Evolutionary conservation across 2,888 invertebrate genomes (phyloP), one percentile per base, ranked within the genome.

Genomic region (Dasypolia templi): DNA sequence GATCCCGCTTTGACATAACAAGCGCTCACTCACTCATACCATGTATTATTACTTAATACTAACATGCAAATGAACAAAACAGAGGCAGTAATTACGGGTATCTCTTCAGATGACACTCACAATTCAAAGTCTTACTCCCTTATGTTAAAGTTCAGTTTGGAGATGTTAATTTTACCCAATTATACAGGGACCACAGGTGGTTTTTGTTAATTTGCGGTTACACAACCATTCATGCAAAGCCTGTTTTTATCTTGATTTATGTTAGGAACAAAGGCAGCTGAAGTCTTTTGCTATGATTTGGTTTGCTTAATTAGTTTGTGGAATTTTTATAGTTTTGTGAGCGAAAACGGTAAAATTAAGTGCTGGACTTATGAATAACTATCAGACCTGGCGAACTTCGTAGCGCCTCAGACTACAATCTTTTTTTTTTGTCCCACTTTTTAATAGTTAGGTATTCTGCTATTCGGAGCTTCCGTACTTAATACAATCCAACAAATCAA

Each of bases 111-210:
- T 0, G 3, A 0, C 42, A 19, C 51, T 72, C 11, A 35, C 46
- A 11, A 66, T 35, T 49, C 22, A 3, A 3, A 17, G 19, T 51
- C 42, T 14, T 79, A n/a, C 9, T 4, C 22, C 14, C 0, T n/a
- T 22, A 5, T 1, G 0, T 1, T 56, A 81, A 58, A 22, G 81
- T 73, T 44, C 1, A 66, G 7, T 66, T 81, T 51, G 0, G 35
- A 3, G 35, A 11, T 17, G 12, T 7, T 2, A 55, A 1, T 22
- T 71, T 35, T 6, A 42, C 42, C 56, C 67, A 84, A 84, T 81
- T 84, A 80, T 46, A 0, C 17, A 0, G 26, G 19, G 62, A 81
- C 84, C 81, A 80, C 84, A 81, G 84, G 81, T 84, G 81, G 80
- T 26, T 49, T 44, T 26, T 42, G 63, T 56, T 81, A 84, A 84